A percentile compares a stretch with the other conserved stretches of the same genome.
phyloP scores from a whole-genome alignment of 1,140 invertebrate genomes.

The Cotesia vestalis region DNA sequence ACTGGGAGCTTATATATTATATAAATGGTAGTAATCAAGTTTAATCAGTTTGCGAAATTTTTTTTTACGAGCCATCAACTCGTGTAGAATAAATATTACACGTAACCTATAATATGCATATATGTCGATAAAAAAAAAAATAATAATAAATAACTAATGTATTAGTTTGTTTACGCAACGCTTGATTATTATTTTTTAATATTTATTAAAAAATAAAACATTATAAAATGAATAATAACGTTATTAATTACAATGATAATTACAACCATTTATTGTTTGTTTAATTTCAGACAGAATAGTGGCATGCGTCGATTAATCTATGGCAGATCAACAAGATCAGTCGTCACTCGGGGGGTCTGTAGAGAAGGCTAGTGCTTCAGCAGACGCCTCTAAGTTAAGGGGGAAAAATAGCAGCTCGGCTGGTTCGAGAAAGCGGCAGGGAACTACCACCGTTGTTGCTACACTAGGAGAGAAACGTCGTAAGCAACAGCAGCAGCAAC shows the following conservation, averaged over 20 bases:
- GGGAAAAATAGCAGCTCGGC: conserved; percentile 57
- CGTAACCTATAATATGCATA: conserved; percentile 13
- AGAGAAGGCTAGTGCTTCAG: conserved; percentile 66
- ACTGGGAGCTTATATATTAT: too few species aligned
- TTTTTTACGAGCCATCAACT: conserved; percentile 4
- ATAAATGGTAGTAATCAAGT: neutral
- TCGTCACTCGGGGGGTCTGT: conserved; percentile 67
- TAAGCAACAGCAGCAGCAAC: conserved; percentile 36
- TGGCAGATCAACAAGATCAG: conserved; percentile 69
- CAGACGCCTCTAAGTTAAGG: conserved; percentile 62
- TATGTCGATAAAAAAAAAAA: neutral
- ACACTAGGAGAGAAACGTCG: conserved; percentile 61
- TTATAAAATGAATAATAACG: too few species aligned
- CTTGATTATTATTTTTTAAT: too few species aligned
- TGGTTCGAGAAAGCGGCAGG: conserved; percentile 62
- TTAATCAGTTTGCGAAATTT: conserved; percentile 1
- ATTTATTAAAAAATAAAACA: too few species aligned
- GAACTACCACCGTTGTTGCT: conserved; percentile 53
- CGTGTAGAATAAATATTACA: conserved; percentile 1
- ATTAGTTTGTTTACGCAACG: neutral
- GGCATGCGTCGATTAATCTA: conserved; percentile 69
- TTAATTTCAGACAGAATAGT: conserved; percentile 64
- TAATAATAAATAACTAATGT: conserved; percentile 8
- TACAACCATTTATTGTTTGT: conserved; percentile 23
- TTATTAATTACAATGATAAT: neutral